These are phyloP conservation scores for Phanerotoma sp. DNA, from an alignment of 2,888 invertebrate species.

Conservation along the genomic window DNA sequence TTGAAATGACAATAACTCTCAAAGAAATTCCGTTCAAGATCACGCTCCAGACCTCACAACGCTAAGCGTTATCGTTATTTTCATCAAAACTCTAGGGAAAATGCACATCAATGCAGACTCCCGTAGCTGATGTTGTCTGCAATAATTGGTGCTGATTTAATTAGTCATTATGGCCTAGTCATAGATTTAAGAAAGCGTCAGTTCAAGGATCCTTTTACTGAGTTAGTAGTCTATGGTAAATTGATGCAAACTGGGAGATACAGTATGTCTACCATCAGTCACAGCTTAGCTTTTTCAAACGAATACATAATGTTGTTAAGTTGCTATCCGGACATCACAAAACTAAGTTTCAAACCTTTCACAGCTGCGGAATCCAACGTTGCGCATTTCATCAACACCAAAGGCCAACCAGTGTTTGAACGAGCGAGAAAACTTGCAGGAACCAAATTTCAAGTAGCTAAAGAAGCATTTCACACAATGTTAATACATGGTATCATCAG, in stretches of 20 bases:
- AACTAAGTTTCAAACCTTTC: neutral
- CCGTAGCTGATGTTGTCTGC: constrained; percentile 24
- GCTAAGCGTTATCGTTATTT: constrained; percentile 11
- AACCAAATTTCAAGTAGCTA: constrained; percentile 73
- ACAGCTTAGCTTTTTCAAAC: neutral
- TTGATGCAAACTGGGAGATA: neutral
- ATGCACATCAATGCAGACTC: neutral
- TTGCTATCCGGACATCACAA: constrained; percentile 1
- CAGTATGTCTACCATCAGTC: constrained; percentile 2
- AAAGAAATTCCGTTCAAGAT: neutral
- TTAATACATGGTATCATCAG: constrained; percentile 1
- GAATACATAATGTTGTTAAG: neutral
- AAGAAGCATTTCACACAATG: constrained; percentile 44
- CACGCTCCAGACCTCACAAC: neutral
- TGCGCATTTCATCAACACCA: constrained; percentile 19
- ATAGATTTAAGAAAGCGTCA: constrained; percentile 19
- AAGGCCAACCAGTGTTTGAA: constrained; percentile 15
- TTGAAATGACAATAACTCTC: neutral
- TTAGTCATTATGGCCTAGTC: constrained; percentile 17
- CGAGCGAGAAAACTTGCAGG: constrained; percentile 67
- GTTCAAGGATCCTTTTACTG: constrained; percentile 13
- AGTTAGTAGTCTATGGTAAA: constrained; percentile 3
- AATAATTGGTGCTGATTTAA: constrained; percentile 24
- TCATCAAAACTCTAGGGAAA: constrained; percentile 6
- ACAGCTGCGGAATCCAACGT: constrained; percentile 2